These are phyloP conservation scores for Dryobota labecula DNA, from an alignment of 2,888 invertebrate genomes.

Conservation along the genomic window DNA sequence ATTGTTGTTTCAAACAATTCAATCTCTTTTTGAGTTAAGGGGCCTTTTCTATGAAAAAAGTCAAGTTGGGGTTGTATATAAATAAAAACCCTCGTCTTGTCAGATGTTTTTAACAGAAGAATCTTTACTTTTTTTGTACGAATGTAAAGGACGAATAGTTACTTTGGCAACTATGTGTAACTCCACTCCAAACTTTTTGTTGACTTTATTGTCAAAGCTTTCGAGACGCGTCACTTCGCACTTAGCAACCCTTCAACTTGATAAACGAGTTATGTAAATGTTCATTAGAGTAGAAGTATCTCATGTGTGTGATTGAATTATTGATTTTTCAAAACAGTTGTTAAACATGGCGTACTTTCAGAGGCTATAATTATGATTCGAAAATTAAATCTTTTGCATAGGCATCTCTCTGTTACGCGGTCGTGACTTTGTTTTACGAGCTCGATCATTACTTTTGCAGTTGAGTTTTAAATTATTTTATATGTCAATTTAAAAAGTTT, in stretches of 20 bases:
- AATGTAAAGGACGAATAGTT: not conserved
- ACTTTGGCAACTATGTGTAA: not conserved
- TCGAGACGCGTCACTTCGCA: not conserved
- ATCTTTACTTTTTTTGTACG: not conserved
- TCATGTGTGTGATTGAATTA: conserved; percentile 11
- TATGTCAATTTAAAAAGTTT: too few relatives aligned
- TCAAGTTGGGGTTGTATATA: not conserved
- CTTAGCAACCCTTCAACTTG: conserved; percentile 10
- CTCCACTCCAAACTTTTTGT: conserved; percentile 1
- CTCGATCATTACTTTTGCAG: too few relatives aligned
- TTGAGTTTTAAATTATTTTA: too few relatives aligned
- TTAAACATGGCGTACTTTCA: too few relatives aligned
- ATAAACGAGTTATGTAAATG: conserved; percentile 20
- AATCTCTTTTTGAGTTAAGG: not conserved
- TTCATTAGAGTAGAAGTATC: conserved; percentile 15
- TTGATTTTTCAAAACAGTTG: too few relatives aligned
- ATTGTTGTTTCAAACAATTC: conserved; percentile 11
- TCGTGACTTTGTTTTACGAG: too few relatives aligned
- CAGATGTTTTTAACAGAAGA: not conserved
- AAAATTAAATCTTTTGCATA: too few relatives aligned
- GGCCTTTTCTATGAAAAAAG: not conserved
- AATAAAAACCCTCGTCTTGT: not conserved
- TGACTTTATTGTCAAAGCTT: not conserved
- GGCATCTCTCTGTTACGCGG: too few relatives aligned
- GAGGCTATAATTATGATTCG: too few relatives aligned